A percentile compares a stretch with the other conserved stretches of the same genome.
Evolutionary conservation across 2,797 vertebrate species (phyloP).

Genomic region (Calcarius lapponicus): DNA sequence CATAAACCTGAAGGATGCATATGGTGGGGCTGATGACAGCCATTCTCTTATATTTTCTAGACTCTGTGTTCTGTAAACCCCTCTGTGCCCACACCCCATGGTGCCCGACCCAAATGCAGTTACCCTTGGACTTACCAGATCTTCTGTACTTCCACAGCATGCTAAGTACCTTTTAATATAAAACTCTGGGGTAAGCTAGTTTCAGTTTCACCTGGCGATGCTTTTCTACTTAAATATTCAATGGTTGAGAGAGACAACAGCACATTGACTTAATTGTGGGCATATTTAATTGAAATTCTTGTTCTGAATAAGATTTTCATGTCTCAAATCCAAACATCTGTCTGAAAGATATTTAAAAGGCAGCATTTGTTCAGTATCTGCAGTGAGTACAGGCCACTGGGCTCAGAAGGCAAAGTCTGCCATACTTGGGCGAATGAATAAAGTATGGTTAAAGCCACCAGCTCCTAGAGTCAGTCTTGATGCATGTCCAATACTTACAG

Average conservation of each 20-base stretch:
- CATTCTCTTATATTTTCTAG: neutral
- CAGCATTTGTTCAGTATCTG: neutral
- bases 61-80: neutral
- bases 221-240: neutral
- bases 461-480: neutral
- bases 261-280: neutral
- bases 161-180: neutral
- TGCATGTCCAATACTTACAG: neutral
- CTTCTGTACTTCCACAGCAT: neutral
- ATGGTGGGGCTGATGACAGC: neutral
- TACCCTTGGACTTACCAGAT: neutral
- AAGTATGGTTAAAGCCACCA: neutral
- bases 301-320: neutral
- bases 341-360: neutral
- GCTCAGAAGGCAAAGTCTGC: neutral
- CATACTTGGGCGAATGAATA: neutral
- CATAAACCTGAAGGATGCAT: neutral
- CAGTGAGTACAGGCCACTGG: neutral
- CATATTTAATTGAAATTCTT: neutral
- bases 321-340: neutral
- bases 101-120: neutral
- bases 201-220: neutral
- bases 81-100: fast-evolving
- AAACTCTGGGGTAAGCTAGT: neutral
- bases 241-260: neutral